Conservation (phyloP, 1,140 invertebrate species). For the Trachymyrmex septentrionalis region DNA sequence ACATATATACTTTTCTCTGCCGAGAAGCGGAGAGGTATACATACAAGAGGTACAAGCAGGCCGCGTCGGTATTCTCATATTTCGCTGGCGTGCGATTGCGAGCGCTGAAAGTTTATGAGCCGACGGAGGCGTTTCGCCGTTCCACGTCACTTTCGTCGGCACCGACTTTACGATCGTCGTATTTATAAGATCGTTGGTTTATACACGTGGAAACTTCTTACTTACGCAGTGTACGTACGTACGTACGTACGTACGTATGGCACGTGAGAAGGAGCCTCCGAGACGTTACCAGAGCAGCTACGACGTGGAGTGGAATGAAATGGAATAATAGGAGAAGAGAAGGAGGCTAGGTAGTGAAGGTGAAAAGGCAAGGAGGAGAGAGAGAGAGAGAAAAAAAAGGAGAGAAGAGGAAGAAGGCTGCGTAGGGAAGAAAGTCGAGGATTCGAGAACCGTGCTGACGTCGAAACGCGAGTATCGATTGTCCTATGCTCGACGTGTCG, state of each 20-base stretch:
- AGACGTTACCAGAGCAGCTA: slow-evolving; percentile 41
- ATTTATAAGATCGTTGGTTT: slow-evolving; percentile 73
- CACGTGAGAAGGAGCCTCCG: slow-evolving; percentile 45
- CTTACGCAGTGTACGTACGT: slow-evolving; percentile 42
- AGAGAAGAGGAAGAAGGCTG: background rate
- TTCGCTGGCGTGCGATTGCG: slow-evolving; percentile 46
- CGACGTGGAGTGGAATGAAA: slow-evolving; percentile 64
- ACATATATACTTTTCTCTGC: background rate
- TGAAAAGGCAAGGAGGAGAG: slow-evolving; percentile 1
- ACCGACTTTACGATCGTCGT: slow-evolving; percentile 71
- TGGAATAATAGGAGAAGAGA: slow-evolving; percentile 66
- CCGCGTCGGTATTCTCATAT: slow-evolving; percentile 44
- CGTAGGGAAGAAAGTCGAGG: slow-evolving; percentile 25
- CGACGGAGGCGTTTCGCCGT: slow-evolving; percentile 31
- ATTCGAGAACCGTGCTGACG: slow-evolving; percentile 46
- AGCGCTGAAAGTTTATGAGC: slow-evolving; percentile 66
- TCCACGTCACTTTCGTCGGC: slow-evolving; percentile 70
- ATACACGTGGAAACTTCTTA: slow-evolving; percentile 71
- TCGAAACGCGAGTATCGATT: slow-evolving; percentile 63
- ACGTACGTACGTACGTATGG: slow-evolving; percentile 7
- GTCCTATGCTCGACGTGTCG: slow-evolving; percentile 36
- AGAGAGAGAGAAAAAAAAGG: background rate
- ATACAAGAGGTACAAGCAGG: background rate
- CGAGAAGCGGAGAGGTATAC: background rate
- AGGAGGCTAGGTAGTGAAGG: background rate